A percentile compares a stretch with the other conserved stretches of the same genome.
Evolutionary conservation across 2,888 invertebrate genomes (phyloP).

Genomic region (Megaustenia siamemsis): DNA sequence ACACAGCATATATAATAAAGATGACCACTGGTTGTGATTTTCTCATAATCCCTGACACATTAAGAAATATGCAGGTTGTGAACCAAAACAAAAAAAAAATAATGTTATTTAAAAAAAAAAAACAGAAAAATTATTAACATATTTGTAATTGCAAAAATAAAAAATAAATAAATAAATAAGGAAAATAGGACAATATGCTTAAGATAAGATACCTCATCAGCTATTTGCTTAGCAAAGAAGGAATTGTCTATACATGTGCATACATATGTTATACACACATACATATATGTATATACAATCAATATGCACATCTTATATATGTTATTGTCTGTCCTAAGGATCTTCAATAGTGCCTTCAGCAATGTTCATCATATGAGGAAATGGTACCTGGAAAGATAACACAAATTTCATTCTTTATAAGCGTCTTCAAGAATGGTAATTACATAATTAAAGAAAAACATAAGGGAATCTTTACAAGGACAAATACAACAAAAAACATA

Average conservation of each 20-base stretch:
- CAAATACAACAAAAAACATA: too few species aligned
- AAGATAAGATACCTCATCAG: not conserved
- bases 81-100: too few species aligned
- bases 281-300: not conserved
- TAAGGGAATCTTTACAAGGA: too few species aligned
- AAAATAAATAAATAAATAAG: too few species aligned
- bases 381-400: constrained; percentile 78
- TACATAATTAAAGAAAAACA: not conserved
- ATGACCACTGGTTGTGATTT: not conserved
- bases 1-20: too few species aligned
- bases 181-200: not conserved
- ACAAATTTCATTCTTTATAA: not conserved
- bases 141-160: too few species aligned
- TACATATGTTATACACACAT: too few species aligned
- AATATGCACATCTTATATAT: too few species aligned
- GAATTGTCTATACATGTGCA: too few species aligned
- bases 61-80: not conserved
- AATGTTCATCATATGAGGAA: constrained; percentile 96
- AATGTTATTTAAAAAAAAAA: too few species aligned
- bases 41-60: not conserved
- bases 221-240: constrained; percentile 30
- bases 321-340: constrained; percentile 60
- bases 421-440: not conserved
- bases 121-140: too few species aligned
- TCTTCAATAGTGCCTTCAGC: constrained; percentile 81